A percentile compares a stretch with the other conserved stretches of the same genome.
phyloP scores from a whole-genome alignment of 2,113 vertebrate species.

The Rhinoptilus africanus region DNA sequence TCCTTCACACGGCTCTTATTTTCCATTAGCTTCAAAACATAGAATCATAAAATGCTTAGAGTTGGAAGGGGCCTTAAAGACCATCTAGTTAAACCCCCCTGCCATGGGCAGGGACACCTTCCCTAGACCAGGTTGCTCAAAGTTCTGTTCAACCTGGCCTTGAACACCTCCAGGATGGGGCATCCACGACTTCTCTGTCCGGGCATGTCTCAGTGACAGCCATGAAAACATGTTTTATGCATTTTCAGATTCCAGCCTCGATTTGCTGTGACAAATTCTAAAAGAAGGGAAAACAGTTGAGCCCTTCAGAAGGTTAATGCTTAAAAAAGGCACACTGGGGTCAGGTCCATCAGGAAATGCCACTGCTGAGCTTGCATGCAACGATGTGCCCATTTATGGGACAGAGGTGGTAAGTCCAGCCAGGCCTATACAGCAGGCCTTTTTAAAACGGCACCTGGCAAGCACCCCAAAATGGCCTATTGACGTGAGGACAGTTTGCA shows the following conservation, averaged over 20 bases:
- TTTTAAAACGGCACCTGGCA: neutral
- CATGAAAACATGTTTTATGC: rapidly evolving
- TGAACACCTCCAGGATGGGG: neutral
- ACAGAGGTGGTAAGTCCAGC: neutral
- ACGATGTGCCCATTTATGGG: rapidly evolving
- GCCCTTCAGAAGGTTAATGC: neutral
- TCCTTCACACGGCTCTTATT: neutral
- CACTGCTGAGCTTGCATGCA: neutral
- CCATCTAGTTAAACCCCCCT: neutral
- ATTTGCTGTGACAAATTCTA: neutral
- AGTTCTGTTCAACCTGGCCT: neutral
- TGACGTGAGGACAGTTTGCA: neutral
- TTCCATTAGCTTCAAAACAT: neutral
- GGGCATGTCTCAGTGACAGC: neutral
- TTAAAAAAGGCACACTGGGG: neutral
- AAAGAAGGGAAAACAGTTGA: neutral
- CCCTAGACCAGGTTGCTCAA: neutral
- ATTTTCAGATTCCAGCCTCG: neutral
- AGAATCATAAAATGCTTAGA: neutral
- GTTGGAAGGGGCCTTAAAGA: neutral
- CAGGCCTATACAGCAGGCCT: neutral
- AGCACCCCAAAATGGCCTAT: neutral
- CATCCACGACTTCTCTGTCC: neutral
- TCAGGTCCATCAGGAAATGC: neutral
- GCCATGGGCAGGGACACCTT: neutral